A percentile compares a stretch with the other conserved stretches of the same genome.
phyloP scores from a whole-genome alignment of 1,140 invertebrate genomes.

The Sweltsa coloradensis region DNA sequence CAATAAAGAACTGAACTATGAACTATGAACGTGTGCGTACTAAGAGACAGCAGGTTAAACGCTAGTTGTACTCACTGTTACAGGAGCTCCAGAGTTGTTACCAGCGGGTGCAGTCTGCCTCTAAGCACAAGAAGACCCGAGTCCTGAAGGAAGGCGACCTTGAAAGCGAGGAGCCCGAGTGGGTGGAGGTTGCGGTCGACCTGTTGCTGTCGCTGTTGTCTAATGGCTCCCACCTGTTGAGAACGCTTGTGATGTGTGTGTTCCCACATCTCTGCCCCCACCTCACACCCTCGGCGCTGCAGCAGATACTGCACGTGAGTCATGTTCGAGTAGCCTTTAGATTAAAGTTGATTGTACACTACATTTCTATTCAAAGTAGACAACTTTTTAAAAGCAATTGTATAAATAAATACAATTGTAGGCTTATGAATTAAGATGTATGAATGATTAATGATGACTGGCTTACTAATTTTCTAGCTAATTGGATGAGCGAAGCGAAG shows the following conservation, averaged over 20 bases:
- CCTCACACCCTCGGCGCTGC: conserved; percentile 48
- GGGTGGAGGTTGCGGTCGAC: conserved; percentile 69
- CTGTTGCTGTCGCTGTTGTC: conserved; percentile 59
- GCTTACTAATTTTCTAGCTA: too few relatives aligned
- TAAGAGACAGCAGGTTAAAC: conserved; percentile 7
- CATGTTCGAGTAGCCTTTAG: not conserved
- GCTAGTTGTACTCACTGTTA: too few relatives aligned
- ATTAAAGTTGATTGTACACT: too few relatives aligned
- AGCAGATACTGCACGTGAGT: conserved; percentile 55
- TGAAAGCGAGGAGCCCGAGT: conserved; percentile 45
- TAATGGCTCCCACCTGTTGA: conserved; percentile 49
- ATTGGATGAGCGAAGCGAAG: too few relatives aligned
- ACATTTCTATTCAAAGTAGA: too few relatives aligned
- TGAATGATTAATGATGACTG: too few relatives aligned
- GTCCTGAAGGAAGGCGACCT: conserved; percentile 20
- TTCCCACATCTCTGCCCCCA: conserved; percentile 58
- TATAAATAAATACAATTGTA: too few relatives aligned
- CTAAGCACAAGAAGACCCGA: conserved; percentile 1
- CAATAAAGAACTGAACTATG: too few relatives aligned
- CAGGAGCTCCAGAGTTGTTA: too few relatives aligned
- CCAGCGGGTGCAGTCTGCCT: too few relatives aligned
- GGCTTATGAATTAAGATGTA: too few relatives aligned
- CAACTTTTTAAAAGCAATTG: too few relatives aligned
- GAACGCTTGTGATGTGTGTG: conserved; percentile 52
- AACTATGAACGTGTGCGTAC: not conserved